Percentiles rank a stretch among this genome's conserved stretches.
These are phyloP conservation scores for Acipenser oxyrinchus DNA, from an alignment of 2,797 vertebrate genomes.

Conservation along the genomic window DNA sequence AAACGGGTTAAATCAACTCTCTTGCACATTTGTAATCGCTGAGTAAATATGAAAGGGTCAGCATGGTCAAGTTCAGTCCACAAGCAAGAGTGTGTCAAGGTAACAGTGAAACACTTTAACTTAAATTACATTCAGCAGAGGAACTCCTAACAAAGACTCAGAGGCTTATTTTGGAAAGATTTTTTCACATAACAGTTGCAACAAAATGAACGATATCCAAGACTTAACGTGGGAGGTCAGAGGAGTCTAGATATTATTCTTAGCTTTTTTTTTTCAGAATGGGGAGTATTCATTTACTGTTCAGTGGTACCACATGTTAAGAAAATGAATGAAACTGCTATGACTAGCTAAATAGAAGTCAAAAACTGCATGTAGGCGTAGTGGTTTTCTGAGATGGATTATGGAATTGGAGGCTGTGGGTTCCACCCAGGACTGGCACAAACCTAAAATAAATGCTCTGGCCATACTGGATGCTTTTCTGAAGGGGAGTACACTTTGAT, in stretches of 20 bases:
- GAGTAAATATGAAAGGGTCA: conserved; percentile 12
- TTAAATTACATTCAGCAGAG: neutral
- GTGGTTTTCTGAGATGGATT: conserved; percentile 7
- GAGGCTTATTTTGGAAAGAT: neutral
- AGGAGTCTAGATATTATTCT: conserved; percentile 6
- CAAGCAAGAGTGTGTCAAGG: neutral
- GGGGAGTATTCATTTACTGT: conserved; percentile 4
- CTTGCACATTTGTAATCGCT: conserved; percentile 17
- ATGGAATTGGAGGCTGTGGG: conserved; percentile 9
- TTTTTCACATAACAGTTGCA: neutral
- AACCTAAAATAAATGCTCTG: conserved; percentile 15
- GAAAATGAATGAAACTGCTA: neutral
- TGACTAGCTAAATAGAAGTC: conserved; percentile 3
- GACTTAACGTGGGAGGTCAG: neutral
- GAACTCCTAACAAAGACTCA: neutral
- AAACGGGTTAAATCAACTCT: conserved; percentile 18
- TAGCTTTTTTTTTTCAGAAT: conserved; percentile 1
- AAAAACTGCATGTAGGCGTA: conserved; percentile 9
- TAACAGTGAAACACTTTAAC: neutral
- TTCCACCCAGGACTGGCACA: neutral
- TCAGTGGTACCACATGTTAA: conserved; percentile 7
- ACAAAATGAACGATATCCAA: neutral
- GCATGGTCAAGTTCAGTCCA: neutral
- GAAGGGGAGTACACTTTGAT: neutral
- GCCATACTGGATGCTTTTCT: neutral